phyloP scores from a whole-genome alignment of 2,888 invertebrate genomes.

The Blastobasis adustella region DNA sequence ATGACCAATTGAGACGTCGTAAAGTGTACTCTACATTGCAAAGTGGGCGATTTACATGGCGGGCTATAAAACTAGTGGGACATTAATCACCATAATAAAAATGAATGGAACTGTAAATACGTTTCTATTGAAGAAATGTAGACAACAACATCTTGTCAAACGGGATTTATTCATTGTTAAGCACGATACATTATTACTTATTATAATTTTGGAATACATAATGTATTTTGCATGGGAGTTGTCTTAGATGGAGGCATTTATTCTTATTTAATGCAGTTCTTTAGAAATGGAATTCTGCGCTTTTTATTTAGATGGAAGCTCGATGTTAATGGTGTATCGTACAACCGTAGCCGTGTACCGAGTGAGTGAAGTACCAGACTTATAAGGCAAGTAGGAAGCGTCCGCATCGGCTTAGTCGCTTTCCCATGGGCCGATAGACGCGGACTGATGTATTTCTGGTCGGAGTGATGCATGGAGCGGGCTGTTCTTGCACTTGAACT shows the following conservation, averaged over 20 bases:
- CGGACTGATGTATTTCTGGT: slow-evolving; percentile 56
- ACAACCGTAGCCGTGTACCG: neutral
- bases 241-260: no score
- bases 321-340: no score
- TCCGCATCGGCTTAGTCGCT: slow-evolving; percentile 36
- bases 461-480: slow-evolving; percentile 39
- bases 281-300: no score
- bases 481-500: slow-evolving; percentile 60
- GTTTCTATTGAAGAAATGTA: slow-evolving; percentile 18
- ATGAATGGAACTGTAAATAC: slow-evolving; percentile 25
- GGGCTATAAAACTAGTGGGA: slow-evolving; percentile 17
- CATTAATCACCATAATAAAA: slow-evolving; percentile 27
- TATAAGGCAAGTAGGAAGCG: slow-evolving; percentile 63
- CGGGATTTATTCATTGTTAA: slow-evolving; percentile 27
- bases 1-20: slow-evolving; percentile 11
- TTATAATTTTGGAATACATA: neutral
- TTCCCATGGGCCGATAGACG: slow-evolving; percentile 56
- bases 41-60: slow-evolving; percentile 21
- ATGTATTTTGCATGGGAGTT: no score
- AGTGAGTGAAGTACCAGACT: slow-evolving; percentile 24
- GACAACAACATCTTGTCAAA: slow-evolving; percentile 16
- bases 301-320: no score
- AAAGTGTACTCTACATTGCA: slow-evolving; percentile 16
- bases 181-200: slow-evolving; percentile 12
- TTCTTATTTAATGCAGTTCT: no score